Base-by-base conservation (phyloP, 2,888 invertebrate species). In the Orthosia cruda region DNA sequence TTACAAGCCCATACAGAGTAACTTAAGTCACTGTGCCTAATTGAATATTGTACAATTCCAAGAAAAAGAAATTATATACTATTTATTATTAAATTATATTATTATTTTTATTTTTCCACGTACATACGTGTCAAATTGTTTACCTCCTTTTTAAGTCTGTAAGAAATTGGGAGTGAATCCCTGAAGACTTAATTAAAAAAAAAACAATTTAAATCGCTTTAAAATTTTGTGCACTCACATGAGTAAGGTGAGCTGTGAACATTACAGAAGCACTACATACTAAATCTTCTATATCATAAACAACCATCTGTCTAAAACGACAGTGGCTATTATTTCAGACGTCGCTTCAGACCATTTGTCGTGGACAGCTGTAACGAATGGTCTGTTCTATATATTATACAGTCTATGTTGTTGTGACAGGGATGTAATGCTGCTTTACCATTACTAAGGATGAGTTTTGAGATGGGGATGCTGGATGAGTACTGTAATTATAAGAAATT, bases 281-380 rank as follows among this genome's bases (percentile, higher is more conserved):
- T 0, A 26, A 58, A 47, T 32, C 32, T 47, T n/a, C 23, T 45
- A 45, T 4, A 23, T 2, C n/a, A 13, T 23, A n/a, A 18, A 7
- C 50, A 11, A 50, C 59, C 7, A 72, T 61, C 7, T 49, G 20
- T 61, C 20, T 3, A 11, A 18, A 47, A 47, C 40, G 15, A 59
- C 13, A 73, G 32, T 4, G 47, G 47, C 61, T 47, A 73, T 73
- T 49, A 72, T 61, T 72, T 54, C 20, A n/a, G 16, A 54, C 32
- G 52, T 54, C n/a, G 2, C 54, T 54, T n/a, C 73, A 26, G 47
- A 54, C 59, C 59, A 32, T 55, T 70, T 71, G 71, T 57, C 23
- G 71, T 55, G 12, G 73, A 73, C 73, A 73, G 73, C 11, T 9
- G 16, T 73, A 54, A 73, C 32, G 5, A 61, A 73, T 73, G 52